These are phyloP conservation scores for Empis stercorea DNA, from an alignment of 2,888 invertebrate species.

Conservation along the genomic window DNA sequence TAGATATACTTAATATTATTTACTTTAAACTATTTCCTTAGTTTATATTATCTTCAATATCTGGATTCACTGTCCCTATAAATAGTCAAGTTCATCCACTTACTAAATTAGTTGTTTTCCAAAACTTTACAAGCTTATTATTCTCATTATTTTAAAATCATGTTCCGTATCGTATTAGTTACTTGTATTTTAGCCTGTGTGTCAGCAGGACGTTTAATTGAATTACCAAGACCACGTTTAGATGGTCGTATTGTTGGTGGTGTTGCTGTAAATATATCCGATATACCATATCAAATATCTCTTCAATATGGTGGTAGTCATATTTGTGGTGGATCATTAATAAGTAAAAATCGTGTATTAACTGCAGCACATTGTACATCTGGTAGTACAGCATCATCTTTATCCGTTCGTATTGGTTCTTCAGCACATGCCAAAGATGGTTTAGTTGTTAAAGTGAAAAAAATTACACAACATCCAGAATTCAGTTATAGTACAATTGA, in stretches of 20 bases:
- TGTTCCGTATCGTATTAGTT: slow-evolving; percentile 14
- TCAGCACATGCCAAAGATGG: slow-evolving; percentile 28
- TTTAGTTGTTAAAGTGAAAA: slow-evolving; percentile 23
- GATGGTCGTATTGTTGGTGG: slow-evolving; percentile 38
- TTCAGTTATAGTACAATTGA: slow-evolving; percentile 27
- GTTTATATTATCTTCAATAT: too few species aligned
- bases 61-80: too few species aligned
- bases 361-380: slow-evolving; percentile 37
- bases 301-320: slow-evolving; percentile 29
- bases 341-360: slow-evolving; percentile 25
- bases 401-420: slow-evolving; percentile 32
- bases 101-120: too few species aligned
- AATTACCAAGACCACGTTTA: slow-evolving; percentile 10
- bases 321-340: slow-evolving; percentile 38
- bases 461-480: slow-evolving; percentile 22
- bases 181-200: slow-evolving; percentile 14
- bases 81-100: too few species aligned
- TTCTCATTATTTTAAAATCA: slow-evolving; percentile 4
- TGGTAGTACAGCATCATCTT: slow-evolving; percentile 11
- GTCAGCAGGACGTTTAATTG: slow-evolving; percentile 12
- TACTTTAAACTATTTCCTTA: too few species aligned
- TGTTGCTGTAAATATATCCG: slow-evolving; percentile 26
- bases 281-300: slow-evolving; percentile 38
- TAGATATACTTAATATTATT: too few species aligned
- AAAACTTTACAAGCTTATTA: too few species aligned